Base-by-base conservation (phyloP, 1,140 invertebrate species). In the Drosophila willistoni region DNA sequence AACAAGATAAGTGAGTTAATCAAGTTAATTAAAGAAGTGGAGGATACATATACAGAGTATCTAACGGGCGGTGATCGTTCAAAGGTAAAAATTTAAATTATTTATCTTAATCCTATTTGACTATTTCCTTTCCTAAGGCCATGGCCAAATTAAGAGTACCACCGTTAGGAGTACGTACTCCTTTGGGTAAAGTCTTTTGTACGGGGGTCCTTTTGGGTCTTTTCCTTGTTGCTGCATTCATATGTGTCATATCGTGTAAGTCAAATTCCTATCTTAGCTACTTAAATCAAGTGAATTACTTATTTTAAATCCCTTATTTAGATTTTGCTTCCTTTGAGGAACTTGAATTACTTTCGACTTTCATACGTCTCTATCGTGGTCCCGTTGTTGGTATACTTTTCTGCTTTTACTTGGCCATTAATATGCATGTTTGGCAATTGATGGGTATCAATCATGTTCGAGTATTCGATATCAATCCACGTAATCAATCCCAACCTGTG, bases 371-470 rank as follows among this genome's bases (percentile, higher is more conserved):
- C 0, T 29, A 29, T 29, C 29, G 29, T 29, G 29, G 29, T 7
- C 29, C 29, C 7, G 29, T 29, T 29, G 5, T 29, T 29, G 29
- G 29, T 29, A 29, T 29, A 29, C 5, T 29, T 7, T 29, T 29
- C 29, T 29, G 29, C 29, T 29, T 29, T 6, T 29, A 29, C 29
- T 29, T 29, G 29, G 1, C 29, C 29, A 7, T 29, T 7, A 29
- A 29, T 29, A 29, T 29, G 29, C 29, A 29, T 29, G 29, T 29
- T 93, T 96, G 67, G 95, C 95, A 13, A 92, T 96, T 41, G 96
- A 97, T 91, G 95, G 96, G 96, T 54, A 95, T 96, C 14, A 97
- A 96, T 91, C 96, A 97, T 90, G 95, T 96, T 0, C 93, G 97
- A 0, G 97, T 96, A 63, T 96, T 96, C 80, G 96, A 96, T 87